Evolutionary conservation across 2,797 vertebrate species (phyloP).

Genomic region (Bucorvus abyssinicus): DNA sequence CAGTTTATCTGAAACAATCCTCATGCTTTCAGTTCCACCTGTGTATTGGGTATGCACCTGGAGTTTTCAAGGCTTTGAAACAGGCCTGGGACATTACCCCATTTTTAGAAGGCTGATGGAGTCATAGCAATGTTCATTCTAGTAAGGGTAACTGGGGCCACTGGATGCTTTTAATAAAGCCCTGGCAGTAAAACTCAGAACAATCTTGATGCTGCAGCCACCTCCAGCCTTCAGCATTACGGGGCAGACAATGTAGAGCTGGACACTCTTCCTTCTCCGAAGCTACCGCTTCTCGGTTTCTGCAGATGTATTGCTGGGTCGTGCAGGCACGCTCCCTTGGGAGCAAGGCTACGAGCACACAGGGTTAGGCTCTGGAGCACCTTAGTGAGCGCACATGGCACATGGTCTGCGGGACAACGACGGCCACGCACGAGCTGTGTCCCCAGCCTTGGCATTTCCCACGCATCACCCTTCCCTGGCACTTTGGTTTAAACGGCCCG

Average conservation of each 20-base stretch:
- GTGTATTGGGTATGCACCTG: rapidly evolving
- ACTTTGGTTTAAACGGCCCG: rapidly evolving
- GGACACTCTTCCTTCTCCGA: neutral
- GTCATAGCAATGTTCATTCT: neutral
- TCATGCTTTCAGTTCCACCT: neutral
- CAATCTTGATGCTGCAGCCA: neutral
- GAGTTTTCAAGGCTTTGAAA: neutral
- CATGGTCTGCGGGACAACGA: rapidly evolving
- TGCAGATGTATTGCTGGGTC: rapidly evolving
- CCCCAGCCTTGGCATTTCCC: rapidly evolving
- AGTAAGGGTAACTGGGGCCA: neutral
- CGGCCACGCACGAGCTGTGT: neutral
- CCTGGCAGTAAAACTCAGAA: neutral
- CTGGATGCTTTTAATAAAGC: neutral
- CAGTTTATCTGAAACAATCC: neutral
- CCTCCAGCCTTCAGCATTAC: neutral
- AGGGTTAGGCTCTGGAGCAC: rapidly evolving
- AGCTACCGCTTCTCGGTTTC: neutral
- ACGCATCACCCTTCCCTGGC: rapidly evolving
- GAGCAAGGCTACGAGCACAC: rapidly evolving
- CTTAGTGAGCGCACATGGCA: rapidly evolving
- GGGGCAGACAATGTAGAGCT: rapidly evolving
- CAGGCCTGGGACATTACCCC: neutral
- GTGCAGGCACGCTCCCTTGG: rapidly evolving
- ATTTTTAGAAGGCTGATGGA: neutral